Conservation (phyloP, 2,113 vertebrate genomes). For the Polyodon spathula region DNA sequence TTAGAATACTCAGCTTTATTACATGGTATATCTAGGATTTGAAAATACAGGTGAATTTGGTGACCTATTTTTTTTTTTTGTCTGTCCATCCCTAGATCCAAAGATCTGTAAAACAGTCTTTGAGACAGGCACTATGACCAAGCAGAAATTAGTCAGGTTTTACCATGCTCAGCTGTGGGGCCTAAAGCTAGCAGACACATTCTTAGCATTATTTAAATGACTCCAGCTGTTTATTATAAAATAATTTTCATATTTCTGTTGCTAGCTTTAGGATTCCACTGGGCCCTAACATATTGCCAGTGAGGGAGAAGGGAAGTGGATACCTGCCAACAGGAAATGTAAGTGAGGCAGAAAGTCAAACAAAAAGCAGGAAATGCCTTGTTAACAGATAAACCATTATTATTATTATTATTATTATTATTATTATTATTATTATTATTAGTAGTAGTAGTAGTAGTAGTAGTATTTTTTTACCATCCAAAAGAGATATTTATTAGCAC, state of each 20-base stretch:
- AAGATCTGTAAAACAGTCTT: too few species aligned
- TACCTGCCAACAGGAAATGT: constrained; percentile 24
- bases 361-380: too few species aligned
- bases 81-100: too few species aligned
- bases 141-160: background rate
- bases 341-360: too few species aligned
- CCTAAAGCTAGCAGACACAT: constrained; percentile 20
- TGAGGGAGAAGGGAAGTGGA: constrained; percentile 15
- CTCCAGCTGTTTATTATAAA: constrained; percentile 22
- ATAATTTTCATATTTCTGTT: constrained; percentile 14
- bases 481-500: background rate
- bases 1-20: too few species aligned
- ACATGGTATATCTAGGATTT: too few species aligned
- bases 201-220: constrained; percentile 26
- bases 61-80: too few species aligned
- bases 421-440: background rate
- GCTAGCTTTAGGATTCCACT: constrained; percentile 23
- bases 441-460: too few species aligned
- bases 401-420: too few species aligned
- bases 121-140: background rate
- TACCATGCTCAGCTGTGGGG: background rate
- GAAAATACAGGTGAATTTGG: too few species aligned
- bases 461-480: background rate
- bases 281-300: constrained; percentile 22
- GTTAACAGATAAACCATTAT: too few species aligned